Evolutionary conservation across 2,888 invertebrate genomes (phyloP), one percentile per base, ranked within the genome.

Genomic region (Branchinecta sandiegonensis): DNA sequence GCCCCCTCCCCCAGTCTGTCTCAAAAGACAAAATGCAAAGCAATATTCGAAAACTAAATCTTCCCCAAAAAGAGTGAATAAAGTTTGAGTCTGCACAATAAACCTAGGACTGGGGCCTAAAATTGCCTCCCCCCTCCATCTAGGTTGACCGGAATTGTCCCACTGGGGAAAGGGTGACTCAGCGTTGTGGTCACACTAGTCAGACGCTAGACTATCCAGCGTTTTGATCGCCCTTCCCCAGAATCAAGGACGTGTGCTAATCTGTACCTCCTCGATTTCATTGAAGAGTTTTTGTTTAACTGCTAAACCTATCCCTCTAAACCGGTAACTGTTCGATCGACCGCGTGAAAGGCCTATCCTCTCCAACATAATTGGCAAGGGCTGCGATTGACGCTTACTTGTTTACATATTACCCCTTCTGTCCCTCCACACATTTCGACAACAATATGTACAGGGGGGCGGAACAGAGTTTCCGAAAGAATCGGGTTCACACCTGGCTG

Each of bases 331-430:
- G 56, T 56, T 56, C 17, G 17, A 56, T 56, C 56, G 56, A 56
- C 56, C 56, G 56, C 56, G 56, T n/a, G 56, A 56, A 56, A 56
- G n/a, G 17, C 14, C 56, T n/a, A 56, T 56, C 56, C 56, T 14
- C 56, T 56, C 56, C 17, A 56, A 56, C 56, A 56, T 56, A 56
- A 56, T 56, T 56, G 56, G 56, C 14, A 56, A 56, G n/a, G 56
- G 14, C 56, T 56, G 56, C 56, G 56, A 56, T 56, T 56, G 56
- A 56, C 56, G 56, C 56, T 17, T 56, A 56, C 14, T 17, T 56
- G 56, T 56, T 56, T 56, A 56, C 56, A 56, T 56, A 56, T 56
- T 56, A 56, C 56, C 56, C 56, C 56, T 56, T 56, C 56, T 56
- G n/a, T 14, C 56, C 56, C 56, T 56, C 56, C 56, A 56, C 56